Evolutionary conservation across 2,888 invertebrate genomes (phyloP).

Genomic region (Geophilus truncorum): DNA sequence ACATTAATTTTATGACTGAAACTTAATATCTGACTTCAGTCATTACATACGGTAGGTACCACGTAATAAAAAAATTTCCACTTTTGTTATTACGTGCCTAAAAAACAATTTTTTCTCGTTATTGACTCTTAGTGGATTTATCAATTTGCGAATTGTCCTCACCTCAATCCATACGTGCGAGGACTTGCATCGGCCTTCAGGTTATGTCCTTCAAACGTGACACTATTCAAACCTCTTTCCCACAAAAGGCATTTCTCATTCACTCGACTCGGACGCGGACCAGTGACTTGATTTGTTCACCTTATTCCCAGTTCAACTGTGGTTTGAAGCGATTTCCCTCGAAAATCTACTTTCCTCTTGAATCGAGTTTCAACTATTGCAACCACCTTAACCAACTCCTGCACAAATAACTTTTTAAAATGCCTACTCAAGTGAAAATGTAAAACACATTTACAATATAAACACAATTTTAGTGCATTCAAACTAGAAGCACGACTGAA

Average conservation of each 20-base stretch:
- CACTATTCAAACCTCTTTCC: not conserved
- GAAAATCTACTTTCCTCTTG: not conserved
- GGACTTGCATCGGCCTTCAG: not conserved
- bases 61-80: no score
- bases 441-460: no score
- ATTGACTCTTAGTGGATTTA: not conserved
- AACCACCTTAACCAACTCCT: no score
- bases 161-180: not conserved
- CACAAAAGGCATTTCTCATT: not conserved
- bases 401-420: no score
- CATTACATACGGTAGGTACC: no score
- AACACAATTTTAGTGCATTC: no score
- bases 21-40: no score
- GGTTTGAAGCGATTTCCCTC: not conserved
- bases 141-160: not conserved
- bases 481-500: no score
- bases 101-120: not conserved
- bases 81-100: not conserved
- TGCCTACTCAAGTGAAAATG: no score
- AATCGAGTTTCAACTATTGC: not conserved
- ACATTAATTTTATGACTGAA: no score
- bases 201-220: not conserved
- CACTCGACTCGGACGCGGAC: not conserved
- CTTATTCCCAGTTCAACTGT: not conserved
- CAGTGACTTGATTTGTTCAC: conserved; percentile 6